Conservation (phyloP, 2,797 vertebrate genomes). For the Xenops minutus region DNA sequence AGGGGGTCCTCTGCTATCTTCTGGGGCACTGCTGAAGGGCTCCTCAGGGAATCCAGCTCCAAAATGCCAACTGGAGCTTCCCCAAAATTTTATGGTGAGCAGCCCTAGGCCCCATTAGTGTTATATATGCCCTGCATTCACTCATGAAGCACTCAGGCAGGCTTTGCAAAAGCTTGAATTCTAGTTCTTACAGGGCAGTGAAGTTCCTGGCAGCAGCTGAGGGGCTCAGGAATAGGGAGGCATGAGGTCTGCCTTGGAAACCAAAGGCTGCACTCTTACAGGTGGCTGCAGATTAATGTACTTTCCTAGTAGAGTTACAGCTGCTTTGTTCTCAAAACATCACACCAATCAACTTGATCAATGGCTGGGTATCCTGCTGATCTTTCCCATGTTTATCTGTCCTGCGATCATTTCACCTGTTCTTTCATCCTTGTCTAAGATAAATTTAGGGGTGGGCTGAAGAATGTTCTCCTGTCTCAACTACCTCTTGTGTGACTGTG, state of each 20-base stretch:
- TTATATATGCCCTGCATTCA: not conserved
- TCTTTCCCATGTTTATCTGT: not conserved
- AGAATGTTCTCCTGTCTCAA: not conserved
- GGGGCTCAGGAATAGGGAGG: not conserved
- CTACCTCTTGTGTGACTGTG: not conserved
- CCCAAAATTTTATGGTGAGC: not conserved
- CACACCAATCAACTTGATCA: not conserved
- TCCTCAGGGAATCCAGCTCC: not conserved
- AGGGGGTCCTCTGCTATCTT: not conserved
- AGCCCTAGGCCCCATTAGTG: not conserved
- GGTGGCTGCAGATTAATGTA: not conserved
- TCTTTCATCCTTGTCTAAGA: not conserved
- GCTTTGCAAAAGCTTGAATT: not conserved
- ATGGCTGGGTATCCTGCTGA: not conserved
- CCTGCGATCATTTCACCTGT: accelerated
- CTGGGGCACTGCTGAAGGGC: not conserved
- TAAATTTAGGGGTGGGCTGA: not conserved
- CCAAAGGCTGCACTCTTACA: not conserved
- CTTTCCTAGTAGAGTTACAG: not conserved
- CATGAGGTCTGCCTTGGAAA: not conserved
- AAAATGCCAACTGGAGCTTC: not conserved
- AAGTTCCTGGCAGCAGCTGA: not conserved
- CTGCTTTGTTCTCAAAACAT: not conserved
- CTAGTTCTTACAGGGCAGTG: not conserved
- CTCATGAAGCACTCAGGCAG: not conserved